These are phyloP conservation scores for Aphelenchoides besseyi DNA, from an alignment of 1,140 invertebrate genomes.

Conservation along the genomic window DNA sequence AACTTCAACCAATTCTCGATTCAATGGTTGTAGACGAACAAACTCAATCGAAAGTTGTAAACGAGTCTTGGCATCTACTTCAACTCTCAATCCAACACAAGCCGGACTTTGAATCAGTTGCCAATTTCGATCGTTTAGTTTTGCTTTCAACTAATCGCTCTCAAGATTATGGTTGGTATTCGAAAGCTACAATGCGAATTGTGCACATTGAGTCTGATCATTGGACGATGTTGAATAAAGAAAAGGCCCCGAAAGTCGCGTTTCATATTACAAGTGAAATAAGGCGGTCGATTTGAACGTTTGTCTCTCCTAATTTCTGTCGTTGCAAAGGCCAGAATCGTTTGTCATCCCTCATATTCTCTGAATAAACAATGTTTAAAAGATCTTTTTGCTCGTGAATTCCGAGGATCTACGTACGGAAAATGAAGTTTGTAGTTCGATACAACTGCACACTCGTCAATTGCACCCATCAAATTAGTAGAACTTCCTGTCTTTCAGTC, in stretches of 20 bases:
- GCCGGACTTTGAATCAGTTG: neutral
- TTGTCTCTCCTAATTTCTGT: too few relatives aligned
- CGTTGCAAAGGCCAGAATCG: too few relatives aligned
- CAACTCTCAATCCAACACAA: neutral
- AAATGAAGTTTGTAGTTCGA: too few relatives aligned
- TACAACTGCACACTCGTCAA: too few relatives aligned
- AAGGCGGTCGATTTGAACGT: too few relatives aligned
- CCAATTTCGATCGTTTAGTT: neutral
- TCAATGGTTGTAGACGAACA: neutral
- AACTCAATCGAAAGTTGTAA: neutral
- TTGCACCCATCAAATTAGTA: too few relatives aligned
- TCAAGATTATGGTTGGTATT: neutral
- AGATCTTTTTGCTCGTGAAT: too few relatives aligned
- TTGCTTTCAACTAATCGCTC: neutral
- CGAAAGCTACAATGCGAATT: neutral
- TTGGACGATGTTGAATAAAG: neutral
- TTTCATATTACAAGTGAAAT: too few relatives aligned
- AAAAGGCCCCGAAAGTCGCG: neutral
- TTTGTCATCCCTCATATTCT: too few relatives aligned
- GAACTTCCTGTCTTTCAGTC: too few relatives aligned
- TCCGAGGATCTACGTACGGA: too few relatives aligned
- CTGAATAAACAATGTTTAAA: too few relatives aligned
- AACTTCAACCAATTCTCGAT: neutral
- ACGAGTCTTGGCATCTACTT: conserved; percentile 3
- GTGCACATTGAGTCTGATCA: neutral